Evolutionary conservation across 1,140 invertebrate genomes (phyloP).

Genomic region (Aleiodes sp.): DNA sequence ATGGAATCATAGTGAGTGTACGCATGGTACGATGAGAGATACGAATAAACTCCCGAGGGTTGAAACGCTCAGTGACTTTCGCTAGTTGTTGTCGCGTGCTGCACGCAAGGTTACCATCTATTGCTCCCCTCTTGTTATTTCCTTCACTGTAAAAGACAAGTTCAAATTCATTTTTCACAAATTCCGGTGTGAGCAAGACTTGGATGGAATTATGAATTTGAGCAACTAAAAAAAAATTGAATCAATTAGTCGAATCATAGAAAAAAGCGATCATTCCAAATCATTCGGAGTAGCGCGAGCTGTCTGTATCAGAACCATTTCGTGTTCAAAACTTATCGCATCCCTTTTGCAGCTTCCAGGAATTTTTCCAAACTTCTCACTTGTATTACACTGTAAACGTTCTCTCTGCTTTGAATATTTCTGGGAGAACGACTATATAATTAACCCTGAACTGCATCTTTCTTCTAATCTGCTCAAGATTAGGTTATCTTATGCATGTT

Average conservation of each 20-base stretch:
- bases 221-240: too few relatives aligned
- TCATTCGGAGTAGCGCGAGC: too few relatives aligned
- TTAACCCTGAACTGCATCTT: constrained; percentile 30
- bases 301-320: too few relatives aligned
- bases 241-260: too few relatives aligned
- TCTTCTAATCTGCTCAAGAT: constrained; percentile 1
- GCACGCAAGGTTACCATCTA: constrained; percentile 25
- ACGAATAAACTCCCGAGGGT: background rate
- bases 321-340: background rate
- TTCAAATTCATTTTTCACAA: background rate
- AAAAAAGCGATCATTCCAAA: too few relatives aligned
- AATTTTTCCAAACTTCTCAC: background rate
- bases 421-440: background rate
- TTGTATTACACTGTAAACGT: background rate
- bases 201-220: background rate
- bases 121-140: background rate
- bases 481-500: constrained; percentile 19
- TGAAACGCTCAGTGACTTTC: constrained; percentile 22
- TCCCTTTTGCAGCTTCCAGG: background rate
- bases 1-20: background rate
- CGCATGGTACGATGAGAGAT: constrained; percentile 15
- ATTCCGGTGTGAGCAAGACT: background rate
- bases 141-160: background rate
- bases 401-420: background rate
- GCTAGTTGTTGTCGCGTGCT: constrained; percentile 24